Evolutionary conservation across 2,888 invertebrate species (phyloP), one percentile per base, ranked within the genome.

Genomic region (Pseudoips prasinana): DNA sequence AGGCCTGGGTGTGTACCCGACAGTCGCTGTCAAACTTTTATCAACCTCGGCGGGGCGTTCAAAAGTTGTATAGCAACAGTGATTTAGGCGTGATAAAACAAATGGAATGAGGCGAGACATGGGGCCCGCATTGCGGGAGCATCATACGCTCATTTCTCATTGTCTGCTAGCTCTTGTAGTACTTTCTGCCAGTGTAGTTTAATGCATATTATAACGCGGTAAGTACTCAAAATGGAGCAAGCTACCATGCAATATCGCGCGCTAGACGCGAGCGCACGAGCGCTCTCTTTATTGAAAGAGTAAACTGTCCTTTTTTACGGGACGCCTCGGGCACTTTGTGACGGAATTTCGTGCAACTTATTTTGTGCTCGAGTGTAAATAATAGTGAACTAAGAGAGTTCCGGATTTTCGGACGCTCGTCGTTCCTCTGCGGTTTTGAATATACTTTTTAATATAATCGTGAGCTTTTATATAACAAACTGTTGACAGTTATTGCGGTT

Each of bases 161-260:
- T 80, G 86, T 84, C 84, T 78, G 73, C 72, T 67, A 56, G 64
- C 73, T 74, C 73, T 69, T 72, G 64, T 58, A 56, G 64, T 80
- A 82, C 73, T 84, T 81, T 68, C 60, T 73, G 69, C 67, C 68
- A 59, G 74, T 77, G 82, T 83, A 84, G 76, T 85, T 83, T 85
- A 86, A 86, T 87, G 85, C 87, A 86, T 86, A 85, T 83, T 84
- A 86, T 84, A 86, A 80, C 73, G 73, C 73, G 69, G 79, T 81
- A 79, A 86, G 79, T 70, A 77, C 82, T 80, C 73, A 65, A 72
- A 86, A 74, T 76, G 73, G 76, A 73, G 72, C 78, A 76, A 73
- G 65, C 73, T 73, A 66, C 53, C 70, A 70, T 73, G 81, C 67
- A 84, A 84, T 85, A 82, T 77, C 67, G 65, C 56, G 59, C 55